Evolutionary conservation across 1,140 invertebrate genomes (phyloP), one percentile per base, ranked within the genome.

Genomic region (Magallana angulata): DNA sequence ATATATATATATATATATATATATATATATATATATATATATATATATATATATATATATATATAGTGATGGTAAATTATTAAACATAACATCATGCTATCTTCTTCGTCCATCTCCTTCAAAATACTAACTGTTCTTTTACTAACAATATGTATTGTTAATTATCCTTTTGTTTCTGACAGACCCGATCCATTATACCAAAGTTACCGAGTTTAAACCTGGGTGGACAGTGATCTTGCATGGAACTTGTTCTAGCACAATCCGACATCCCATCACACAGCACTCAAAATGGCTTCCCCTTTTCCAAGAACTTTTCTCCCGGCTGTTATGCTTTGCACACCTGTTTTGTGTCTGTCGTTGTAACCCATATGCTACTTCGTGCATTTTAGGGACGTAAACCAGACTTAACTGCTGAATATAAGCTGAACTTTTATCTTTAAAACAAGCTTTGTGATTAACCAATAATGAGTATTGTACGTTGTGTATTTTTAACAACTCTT

Each of bases 131-230:
- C 68, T 5, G 11, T 76, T 76, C 68, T 76, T 36, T 36, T 76
- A 64, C 60, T 76, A 76, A 76, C 24, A 76, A 12, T 89, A 71
- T 87, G 84, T 87, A 81, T 76, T 76, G 18, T 76, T 76, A 76
- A 76, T 76, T 76, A 24, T 76, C 68, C 68, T 76, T 76, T 87
- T 88, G 58, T 89, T 89, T 89, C 89, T 89, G 81, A 84, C 91
- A 92, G 88, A 91, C 91, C 60, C 89, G 91, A 88, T 92, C 91
- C 85, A 91, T 92, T 87, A 91, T 92, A 62, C 90, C 91, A 57
- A 92, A 91, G 91, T 85, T 92, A 87, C 91, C 91, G 68, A 92
- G 91, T 89, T 89, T 92, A 88, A 91, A 87, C 88, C 89, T 92
- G 57, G 90, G 91, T 71, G 87, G 84, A 89, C 90, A 89, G 86